Conservation (phyloP, 1,140 invertebrate species). For the Diorhabda elongata region DNA sequence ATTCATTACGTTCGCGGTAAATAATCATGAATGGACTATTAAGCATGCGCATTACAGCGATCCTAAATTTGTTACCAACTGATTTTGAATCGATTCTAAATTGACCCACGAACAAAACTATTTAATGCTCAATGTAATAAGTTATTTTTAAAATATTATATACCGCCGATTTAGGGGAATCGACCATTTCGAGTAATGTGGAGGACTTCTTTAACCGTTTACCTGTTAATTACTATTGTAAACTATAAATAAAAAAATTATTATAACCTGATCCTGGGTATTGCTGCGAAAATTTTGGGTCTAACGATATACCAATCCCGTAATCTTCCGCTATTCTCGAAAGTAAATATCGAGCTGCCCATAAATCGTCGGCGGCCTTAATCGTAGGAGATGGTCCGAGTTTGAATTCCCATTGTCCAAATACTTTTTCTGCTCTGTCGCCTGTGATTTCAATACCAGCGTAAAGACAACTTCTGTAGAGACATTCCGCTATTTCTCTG, state of each 20-base stretch:
- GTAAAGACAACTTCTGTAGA: slow-evolving; percentile 73
- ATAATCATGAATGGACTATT: too few relatives aligned
- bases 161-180: too few relatives aligned
- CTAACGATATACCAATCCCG: slow-evolving; percentile 71
- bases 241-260: not conserved
- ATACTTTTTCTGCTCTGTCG: slow-evolving; percentile 86
- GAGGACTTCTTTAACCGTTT: too few relatives aligned
- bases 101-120: too few relatives aligned
- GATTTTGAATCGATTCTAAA: too few relatives aligned
- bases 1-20: too few relatives aligned
- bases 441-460: slow-evolving; percentile 79
- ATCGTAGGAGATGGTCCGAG: slow-evolving; percentile 73
- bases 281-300: slow-evolving; percentile 75
- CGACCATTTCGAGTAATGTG: too few relatives aligned
- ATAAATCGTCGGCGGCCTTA: slow-evolving; percentile 75
- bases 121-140: too few relatives aligned
- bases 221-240: not conserved
- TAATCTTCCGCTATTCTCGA: slow-evolving; percentile 82
- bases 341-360: slow-evolving; percentile 76
- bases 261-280: slow-evolving; percentile 76
- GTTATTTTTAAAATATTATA: too few relatives aligned
- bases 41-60: too few relatives aligned
- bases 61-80: too few relatives aligned
- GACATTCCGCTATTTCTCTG: slow-evolving; percentile 77
- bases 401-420: slow-evolving; percentile 69